Base-by-base conservation (phyloP, 2,113 vertebrate species). In the Alouatta palliata region DNA sequence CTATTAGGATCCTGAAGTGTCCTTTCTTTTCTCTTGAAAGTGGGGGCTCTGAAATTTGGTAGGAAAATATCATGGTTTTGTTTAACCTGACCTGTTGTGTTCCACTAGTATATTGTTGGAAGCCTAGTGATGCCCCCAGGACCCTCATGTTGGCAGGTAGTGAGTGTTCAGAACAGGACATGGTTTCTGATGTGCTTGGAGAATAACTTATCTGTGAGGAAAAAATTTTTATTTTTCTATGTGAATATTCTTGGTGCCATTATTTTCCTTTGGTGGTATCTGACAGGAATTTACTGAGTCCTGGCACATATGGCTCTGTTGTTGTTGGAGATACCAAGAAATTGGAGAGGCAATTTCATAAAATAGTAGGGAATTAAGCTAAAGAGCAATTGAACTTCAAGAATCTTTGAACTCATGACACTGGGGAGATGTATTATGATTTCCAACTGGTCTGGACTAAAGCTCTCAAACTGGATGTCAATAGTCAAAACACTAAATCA, bases 221-320 rank as follows among this genome's bases (percentile, higher is more conserved):
- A 43, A 88, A 93, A 84, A 91, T 70, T 96, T 47, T 20, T 93
- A 93, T 92, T 97, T 97, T 95, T 90, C 95, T 83, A 43, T 87
- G 83, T 96, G 79, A 86, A 84, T 94, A 95, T 95, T 95, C 94
- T 80, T 30, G 56, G 70, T 90, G 40, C 75, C 94, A 76, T 94
- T 96, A 95, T 97, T 98, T 97, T 95, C 80, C 64, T 97, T 96
- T 95, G 54, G 94, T 97, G 95, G 97, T 95, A 93, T 96, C 87
- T 54, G 37, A 87, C 58, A 97, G 97, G 96, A 98, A 96, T 83
- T 95, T 96, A 70, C n/a, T 96, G 68, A 3, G 37, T 90, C 76
- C 97, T 96, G 94, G 96, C 84, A 84, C 79, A 85, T 91, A 45
- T 32, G 43, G 49, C 80, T 96, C 61, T 98, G 92, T 96, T 98